Evolutionary conservation across 1,140 invertebrate genomes (phyloP), one percentile per base, ranked within the genome.

Genomic region (Anastatus disparis): DNA sequence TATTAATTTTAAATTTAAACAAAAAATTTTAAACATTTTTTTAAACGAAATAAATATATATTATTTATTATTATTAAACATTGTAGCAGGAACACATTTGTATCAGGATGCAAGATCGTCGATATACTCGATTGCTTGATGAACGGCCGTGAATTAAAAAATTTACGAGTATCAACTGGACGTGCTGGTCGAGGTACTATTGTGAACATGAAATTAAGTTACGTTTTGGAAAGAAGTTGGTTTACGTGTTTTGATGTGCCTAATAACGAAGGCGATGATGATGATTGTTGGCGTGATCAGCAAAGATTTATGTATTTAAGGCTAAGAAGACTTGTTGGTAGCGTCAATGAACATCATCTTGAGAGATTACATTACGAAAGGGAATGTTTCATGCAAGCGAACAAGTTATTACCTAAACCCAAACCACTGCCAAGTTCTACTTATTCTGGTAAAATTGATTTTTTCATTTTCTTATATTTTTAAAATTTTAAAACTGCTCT

Each of bases 301-400:
- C 85, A 86, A 48, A 73, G 80, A 27, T 85, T 81, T 40, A 86
- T 85, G 85, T 85, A 85, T 35, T 74, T 85, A 1, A 74, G 84
- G 67, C 29, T 86, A 2, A 76, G 85, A 8, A 76, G 84, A 27
- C 73, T 86, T 6, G 80, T 86, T 7, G 65, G 71, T 7, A 85
- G 77, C 53, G 77, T 81, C 8, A 85, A 85, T 71, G 77, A 80
- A 10, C 80, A 85, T 26, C 56, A 78, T 3, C 79, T 78, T 40
- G 77, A 83, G 66, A 76, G 74, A 1, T 26, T 76, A 2, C 80
- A 82, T 27, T 84, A 79, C 64, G 74, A 83, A 3, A 74, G 78
- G 22, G 77, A 82, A 26, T 10, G 77, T 7, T 10, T 75, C 2
- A 31, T 81, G 27, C 40, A 52, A 13, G 27, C 8, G 7, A n/a